phyloP scores from a whole-genome alignment of 2,113 vertebrate species.

The Gymnogyps californianus region DNA sequence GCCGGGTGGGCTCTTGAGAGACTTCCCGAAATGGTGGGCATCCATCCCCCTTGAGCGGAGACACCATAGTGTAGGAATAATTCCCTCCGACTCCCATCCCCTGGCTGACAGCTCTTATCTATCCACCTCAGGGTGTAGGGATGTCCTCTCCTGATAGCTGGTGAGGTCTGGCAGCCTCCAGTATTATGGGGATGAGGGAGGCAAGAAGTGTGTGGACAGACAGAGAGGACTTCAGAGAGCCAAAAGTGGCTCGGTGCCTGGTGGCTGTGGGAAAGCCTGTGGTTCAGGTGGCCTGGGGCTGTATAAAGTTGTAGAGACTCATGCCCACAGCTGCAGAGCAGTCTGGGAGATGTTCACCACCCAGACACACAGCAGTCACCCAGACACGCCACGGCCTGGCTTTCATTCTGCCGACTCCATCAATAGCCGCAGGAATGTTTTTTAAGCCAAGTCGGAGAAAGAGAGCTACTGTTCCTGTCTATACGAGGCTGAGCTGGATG shows the following conservation, averaged over 20 bases:
- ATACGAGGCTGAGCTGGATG: background rate
- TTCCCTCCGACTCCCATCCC: background rate
- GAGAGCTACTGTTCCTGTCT: constrained; percentile 55
- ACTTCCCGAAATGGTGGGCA: background rate
- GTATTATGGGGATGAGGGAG: background rate
- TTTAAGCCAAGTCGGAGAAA: constrained; percentile 29
- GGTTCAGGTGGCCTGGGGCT: background rate
- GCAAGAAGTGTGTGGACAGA: background rate
- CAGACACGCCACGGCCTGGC: constrained; percentile 23
- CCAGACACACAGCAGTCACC: constrained; percentile 19
- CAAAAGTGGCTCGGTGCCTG: background rate
- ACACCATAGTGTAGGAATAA: background rate
- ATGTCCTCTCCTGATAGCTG: background rate
- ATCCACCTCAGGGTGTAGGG: background rate
- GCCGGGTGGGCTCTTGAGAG: background rate
- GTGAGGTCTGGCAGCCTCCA: background rate
- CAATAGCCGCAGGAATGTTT: constrained; percentile 36
- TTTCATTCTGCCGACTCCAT: constrained; percentile 42
- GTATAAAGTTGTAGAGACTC: background rate
- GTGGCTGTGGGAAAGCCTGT: background rate
- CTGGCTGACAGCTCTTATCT: background rate
- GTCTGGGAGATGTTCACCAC: constrained; percentile 20
- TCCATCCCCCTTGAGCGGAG: background rate
- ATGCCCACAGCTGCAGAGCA: background rate
- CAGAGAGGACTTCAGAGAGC: background rate